These are phyloP conservation scores for Eudyptes chrysolophus DNA, from an alignment of 2,113 vertebrate species.

Conservation along the genomic window DNA sequence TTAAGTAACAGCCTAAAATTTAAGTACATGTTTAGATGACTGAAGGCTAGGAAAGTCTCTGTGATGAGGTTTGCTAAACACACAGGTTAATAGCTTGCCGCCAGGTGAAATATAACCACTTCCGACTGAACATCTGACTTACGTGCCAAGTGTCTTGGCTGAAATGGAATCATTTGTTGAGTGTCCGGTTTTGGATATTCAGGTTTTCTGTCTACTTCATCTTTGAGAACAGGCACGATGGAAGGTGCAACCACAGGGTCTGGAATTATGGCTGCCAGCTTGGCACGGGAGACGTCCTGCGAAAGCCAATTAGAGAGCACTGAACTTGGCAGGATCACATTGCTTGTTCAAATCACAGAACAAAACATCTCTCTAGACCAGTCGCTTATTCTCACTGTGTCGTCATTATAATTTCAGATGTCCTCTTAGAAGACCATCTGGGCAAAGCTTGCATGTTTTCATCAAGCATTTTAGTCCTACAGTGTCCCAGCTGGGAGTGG, in stretches of 20 bases:
- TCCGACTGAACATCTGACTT: slow-evolving; percentile 59
- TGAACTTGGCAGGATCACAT: background rate
- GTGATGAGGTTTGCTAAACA: background rate
- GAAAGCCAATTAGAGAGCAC: slow-evolving; percentile 55
- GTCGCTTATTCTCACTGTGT: background rate
- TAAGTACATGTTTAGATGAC: background rate
- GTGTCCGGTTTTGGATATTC: slow-evolving; percentile 99
- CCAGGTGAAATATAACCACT: background rate
- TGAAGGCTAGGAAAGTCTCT: background rate
- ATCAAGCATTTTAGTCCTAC: background rate
- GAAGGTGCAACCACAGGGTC: slow-evolving; percentile 94
- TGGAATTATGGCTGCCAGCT: slow-evolving; percentile 89
- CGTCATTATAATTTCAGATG: background rate
- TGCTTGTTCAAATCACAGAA: background rate
- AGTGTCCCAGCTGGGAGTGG: background rate
- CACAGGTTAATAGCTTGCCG: background rate
- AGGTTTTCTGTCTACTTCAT: slow-evolving; percentile 93
- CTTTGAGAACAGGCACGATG: slow-evolving; percentile 86
- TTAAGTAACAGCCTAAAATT: background rate
- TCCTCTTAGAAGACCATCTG: slow-evolving; percentile 12
- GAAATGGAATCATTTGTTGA: slow-evolving; percentile 98
- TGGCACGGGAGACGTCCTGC: slow-evolving; percentile 96
- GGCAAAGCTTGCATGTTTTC: background rate
- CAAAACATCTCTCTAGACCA: background rate
- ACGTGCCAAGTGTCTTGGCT: slow-evolving; percentile 97